These are phyloP conservation scores for Lophura nycthemera DNA, from an alignment of 2,113 vertebrate genomes.

Conservation along the genomic window DNA sequence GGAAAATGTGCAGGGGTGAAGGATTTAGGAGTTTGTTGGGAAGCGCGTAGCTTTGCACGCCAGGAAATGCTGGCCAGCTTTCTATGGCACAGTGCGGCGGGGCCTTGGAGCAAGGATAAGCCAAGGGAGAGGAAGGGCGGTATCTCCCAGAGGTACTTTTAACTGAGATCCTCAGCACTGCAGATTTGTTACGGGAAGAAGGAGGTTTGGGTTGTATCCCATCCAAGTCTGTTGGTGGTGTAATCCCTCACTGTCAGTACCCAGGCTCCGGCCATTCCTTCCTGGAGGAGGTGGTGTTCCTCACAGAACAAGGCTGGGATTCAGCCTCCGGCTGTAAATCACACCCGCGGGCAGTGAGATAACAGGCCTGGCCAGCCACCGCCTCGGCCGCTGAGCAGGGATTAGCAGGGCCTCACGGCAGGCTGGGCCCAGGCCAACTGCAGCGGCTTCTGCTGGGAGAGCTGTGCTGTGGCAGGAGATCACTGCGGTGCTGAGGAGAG, in stretches of 20 bases:
- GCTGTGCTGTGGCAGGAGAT: fast-evolving
- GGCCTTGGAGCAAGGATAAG: neutral
- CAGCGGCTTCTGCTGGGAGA: neutral
- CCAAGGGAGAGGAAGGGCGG: constrained; percentile 40
- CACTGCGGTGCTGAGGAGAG: neutral
- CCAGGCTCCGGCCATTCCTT: neutral
- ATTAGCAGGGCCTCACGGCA: neutral
- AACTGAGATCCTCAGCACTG: constrained; percentile 24
- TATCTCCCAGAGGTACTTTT: constrained; percentile 1
- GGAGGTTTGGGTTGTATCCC: constrained; percentile 52
- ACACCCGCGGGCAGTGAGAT: neutral
- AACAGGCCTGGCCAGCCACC: neutral
- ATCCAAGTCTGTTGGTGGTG: constrained; percentile 19
- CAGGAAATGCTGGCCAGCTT: neutral
- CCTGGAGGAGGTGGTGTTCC: constrained; percentile 13
- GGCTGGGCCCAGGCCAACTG: neutral
- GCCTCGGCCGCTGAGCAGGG: neutral
- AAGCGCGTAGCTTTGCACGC: neutral
- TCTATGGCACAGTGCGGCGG: fast-evolving
- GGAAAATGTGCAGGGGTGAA: neutral
- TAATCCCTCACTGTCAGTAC: constrained; percentile 36
- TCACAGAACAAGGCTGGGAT: neutral
- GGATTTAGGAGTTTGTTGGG: neutral
- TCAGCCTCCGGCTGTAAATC: neutral
- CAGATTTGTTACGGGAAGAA: constrained; percentile 37